Conservation (phyloP, 2,888 invertebrate species). For the Portevinia maculata region DNA sequence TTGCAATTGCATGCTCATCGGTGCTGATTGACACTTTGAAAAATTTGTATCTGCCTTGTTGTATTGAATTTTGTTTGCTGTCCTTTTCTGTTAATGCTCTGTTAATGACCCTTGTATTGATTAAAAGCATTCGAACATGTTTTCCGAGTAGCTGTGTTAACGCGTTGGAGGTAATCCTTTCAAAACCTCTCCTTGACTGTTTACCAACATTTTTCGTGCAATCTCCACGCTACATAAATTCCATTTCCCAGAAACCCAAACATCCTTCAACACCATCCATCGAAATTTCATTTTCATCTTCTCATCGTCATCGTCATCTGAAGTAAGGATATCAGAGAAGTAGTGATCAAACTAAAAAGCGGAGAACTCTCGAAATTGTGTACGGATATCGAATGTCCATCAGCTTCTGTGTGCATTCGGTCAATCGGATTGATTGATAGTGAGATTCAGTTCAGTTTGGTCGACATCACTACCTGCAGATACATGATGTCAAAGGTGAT, state of each 20-base stretch:
- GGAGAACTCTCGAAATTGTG: constrained; percentile 19
- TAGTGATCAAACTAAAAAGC: constrained; percentile 26
- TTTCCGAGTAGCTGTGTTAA: constrained; percentile 15
- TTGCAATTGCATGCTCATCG: constrained; percentile 45
- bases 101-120: constrained; percentile 30
- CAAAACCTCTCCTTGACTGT: constrained; percentile 19
- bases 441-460: constrained; percentile 41
- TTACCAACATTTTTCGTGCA: constrained; percentile 22
- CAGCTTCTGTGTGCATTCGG: constrained; percentile 47
- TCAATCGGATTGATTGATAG: constrained; percentile 64
- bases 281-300: constrained; percentile 24
- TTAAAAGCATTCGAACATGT: constrained; percentile 18
- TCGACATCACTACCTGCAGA: constrained; percentile 33
- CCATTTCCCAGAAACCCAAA: neutral
- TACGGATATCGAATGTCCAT: constrained; percentile 37
- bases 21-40: constrained; percentile 35
- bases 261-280: constrained; percentile 31
- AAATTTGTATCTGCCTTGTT: neutral
- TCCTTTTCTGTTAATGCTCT: constrained; percentile 9
- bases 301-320: constrained; percentile 14
- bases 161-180: constrained; percentile 1
- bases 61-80: constrained; percentile 8
- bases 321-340: constrained; percentile 20
- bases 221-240: constrained; percentile 18
- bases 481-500: constrained; percentile 26